Conservation (phyloP, 2,113 vertebrate species). For the Poicephalus gulielmi region DNA sequence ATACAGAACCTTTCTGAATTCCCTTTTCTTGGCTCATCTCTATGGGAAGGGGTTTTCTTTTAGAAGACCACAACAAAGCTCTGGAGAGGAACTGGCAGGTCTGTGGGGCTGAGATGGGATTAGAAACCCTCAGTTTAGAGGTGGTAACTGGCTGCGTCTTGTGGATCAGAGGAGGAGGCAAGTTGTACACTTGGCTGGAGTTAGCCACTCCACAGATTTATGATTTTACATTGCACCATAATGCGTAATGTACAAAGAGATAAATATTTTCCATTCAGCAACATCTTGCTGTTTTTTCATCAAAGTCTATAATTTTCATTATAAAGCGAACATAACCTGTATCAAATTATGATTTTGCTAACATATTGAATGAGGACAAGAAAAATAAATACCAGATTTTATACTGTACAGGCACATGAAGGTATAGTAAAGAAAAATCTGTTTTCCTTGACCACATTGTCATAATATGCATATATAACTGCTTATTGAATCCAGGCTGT, state of each 20-base stretch:
- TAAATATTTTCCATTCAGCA: slow-evolving; percentile 69
- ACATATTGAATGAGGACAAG: slow-evolving; percentile 80
- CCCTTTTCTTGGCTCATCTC: background rate
- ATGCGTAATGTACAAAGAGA: slow-evolving; percentile 47
- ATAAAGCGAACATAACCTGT: slow-evolving; percentile 79
- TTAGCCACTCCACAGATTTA: slow-evolving; percentile 41
- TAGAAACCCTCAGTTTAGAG: background rate
- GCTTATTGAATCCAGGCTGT: slow-evolving; percentile 96
- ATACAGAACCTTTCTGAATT: background rate
- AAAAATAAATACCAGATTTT: slow-evolving; percentile 87
- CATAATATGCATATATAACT: slow-evolving; percentile 89
- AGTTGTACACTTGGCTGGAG: background rate
- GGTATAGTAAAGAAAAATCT: slow-evolving; percentile 85
- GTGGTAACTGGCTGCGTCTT: background rate
- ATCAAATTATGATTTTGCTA: slow-evolving; percentile 85
- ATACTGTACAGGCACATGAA: slow-evolving; percentile 84
- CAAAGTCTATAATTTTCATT: slow-evolving; percentile 75
- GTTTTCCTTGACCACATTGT: slow-evolving; percentile 91
- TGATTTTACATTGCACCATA: slow-evolving; percentile 35
- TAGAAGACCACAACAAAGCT: background rate
- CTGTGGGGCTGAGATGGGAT: background rate
- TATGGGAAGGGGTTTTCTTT: background rate
- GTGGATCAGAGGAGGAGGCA: background rate
- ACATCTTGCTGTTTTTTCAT: slow-evolving; percentile 69
- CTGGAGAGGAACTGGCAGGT: background rate